Conservation (phyloP, 2,888 invertebrate species). For the Hypomecis atomaria region DNA sequence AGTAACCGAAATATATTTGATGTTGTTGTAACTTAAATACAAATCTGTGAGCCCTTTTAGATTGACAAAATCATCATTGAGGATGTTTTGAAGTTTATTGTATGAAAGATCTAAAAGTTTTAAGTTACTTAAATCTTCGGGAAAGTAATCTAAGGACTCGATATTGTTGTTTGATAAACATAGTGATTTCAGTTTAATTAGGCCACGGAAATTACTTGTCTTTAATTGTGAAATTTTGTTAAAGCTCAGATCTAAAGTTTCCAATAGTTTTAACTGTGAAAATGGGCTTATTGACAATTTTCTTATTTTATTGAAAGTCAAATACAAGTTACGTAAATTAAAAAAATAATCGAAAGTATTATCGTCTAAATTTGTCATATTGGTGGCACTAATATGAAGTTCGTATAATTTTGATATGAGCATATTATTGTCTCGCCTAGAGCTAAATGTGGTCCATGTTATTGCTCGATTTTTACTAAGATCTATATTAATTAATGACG, state of each 20-base stretch:
- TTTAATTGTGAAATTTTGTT: conserved; percentile 93
- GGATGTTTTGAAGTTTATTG: conserved; percentile 92
- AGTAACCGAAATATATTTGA: conserved; percentile 91
- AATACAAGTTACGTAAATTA: conserved; percentile 90
- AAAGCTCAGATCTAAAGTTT: conserved; percentile 91
- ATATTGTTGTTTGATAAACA: conserved; percentile 94
- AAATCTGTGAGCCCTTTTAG: conserved; percentile 91
- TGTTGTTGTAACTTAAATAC: conserved; percentile 92
- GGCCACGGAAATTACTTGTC: conserved; percentile 92
- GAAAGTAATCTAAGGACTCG: conserved; percentile 92
- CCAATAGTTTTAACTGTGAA: conserved; percentile 88
- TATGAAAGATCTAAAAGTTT: conserved; percentile 92
- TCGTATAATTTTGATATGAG: conserved; percentile 73
- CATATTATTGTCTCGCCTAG: conserved; percentile 63
- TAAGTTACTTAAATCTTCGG: conserved; percentile 89
- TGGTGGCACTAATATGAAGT: conserved; percentile 74
- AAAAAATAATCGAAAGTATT: conserved; percentile 90
- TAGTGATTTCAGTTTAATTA: conserved; percentile 89
- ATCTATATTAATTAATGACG: conserved; percentile 72
- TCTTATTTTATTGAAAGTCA: conserved; percentile 90
- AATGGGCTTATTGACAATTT: conserved; percentile 94
- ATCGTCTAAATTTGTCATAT: conserved; percentile 83
- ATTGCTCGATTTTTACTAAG: conserved; percentile 74
- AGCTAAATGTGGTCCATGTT: conserved; percentile 62
- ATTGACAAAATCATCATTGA: conserved; percentile 90